These are phyloP conservation scores for Bergia sp. DNA, from an alignment of 92 coral and sea anemone genomes.

Conservation along the genomic window DNA sequence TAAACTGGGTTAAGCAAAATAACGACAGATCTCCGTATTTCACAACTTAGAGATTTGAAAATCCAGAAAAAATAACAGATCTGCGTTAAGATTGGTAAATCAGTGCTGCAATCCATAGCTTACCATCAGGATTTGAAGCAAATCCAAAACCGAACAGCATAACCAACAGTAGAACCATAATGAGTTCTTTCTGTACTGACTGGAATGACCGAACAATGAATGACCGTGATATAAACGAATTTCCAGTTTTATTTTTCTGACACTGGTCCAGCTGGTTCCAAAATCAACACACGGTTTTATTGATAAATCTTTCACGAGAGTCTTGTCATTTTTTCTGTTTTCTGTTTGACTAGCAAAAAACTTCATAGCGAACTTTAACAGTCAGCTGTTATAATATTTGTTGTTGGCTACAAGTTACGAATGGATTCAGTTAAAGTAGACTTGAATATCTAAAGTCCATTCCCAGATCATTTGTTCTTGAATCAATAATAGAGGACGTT, in stretches of 20 bases:
- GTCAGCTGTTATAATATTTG: background rate
- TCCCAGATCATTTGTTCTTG: too few species aligned
- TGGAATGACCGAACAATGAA: too few species aligned
- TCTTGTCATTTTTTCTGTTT: background rate
- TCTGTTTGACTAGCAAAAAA: background rate
- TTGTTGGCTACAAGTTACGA: too few species aligned
- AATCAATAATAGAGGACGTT: too few species aligned
- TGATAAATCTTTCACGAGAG: background rate
- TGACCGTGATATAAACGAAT: background rate
- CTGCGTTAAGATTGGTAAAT: background rate
- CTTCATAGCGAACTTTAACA: background rate
- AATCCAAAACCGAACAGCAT: background rate
- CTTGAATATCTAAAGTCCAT: background rate
- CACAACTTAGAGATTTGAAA: background rate
- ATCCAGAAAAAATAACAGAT: background rate
- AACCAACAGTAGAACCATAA: background rate
- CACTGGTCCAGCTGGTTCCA: background rate
- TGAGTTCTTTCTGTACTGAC: background rate
- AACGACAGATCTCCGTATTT: too few species aligned
- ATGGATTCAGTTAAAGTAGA: background rate
- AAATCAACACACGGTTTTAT: background rate
- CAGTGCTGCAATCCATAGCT: background rate
- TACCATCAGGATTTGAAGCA: background rate
- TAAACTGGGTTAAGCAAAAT: too few species aligned
- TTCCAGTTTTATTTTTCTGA: background rate